Evolutionary conservation across 2,888 invertebrate species (phyloP), one percentile per base, ranked within the genome.

Genomic region (Drosophila cognata): DNA sequence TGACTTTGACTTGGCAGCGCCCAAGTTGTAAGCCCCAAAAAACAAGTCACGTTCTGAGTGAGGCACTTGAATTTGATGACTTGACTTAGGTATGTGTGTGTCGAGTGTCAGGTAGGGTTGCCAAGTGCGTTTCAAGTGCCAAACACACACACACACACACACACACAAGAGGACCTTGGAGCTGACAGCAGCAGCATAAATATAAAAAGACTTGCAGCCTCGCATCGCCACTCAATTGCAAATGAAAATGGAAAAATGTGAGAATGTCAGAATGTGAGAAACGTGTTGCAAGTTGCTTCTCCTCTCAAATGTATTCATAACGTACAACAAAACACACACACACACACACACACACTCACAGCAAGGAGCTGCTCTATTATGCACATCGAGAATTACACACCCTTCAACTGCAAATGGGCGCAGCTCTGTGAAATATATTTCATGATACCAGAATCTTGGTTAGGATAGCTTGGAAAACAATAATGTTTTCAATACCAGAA

Each of bases 31-130:
- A 52, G 48, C 51, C 64, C 64, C 46, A 46, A 41, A 82, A 64
- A 79, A 79, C 82, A 82, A 79, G 83, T 82, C 79, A 79, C 79
- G 80, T 82, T 79, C 76, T 74, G 58, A 79, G 82, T 43, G 78
- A 38, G 28, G 4, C 61, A 70, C 82, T 79, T 64, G 59, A 79
- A 78, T 73, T 73, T 63, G 67, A 82, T 68, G 63, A 58, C 46
- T 61, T 28, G 56, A 16, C 51, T 41, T 57, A 41, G 53, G 57
- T 48, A 38, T n/a, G 58, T 66, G 35, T 43, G 50, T 50, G 38
- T 64, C 46, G 29, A 46, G 64, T 50, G 57, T 18, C 46, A 21
- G 52, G 25, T 29, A 48, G 73, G 53, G 74, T 71, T 81, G 68
- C 21, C 74, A 71, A 74, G 80, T 75, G 70, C 29, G 50, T 53